These are phyloP conservation scores for Luperina nickerlii DNA, from an alignment of 2,888 invertebrate genomes.

Conservation along the genomic window DNA sequence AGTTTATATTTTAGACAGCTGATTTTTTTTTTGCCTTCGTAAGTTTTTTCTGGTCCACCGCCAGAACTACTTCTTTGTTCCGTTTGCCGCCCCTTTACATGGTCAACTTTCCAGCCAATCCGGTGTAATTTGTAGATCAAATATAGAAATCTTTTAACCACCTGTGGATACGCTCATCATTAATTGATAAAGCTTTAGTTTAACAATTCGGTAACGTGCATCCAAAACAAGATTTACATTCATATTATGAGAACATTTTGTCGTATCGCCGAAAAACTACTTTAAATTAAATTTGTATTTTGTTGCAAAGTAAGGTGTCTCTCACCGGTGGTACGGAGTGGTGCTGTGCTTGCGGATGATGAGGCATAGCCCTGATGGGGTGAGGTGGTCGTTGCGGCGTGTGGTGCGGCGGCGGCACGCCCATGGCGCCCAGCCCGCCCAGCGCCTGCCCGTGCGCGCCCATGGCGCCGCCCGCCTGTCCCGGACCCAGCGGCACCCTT, in stretches of 20 bases:
- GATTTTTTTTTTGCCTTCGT: not conserved
- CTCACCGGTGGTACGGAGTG: slow-evolving; percentile 83
- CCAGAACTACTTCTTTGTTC: not conserved
- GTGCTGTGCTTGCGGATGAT: slow-evolving; percentile 83
- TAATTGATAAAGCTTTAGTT: not conserved
- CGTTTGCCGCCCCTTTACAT: not conserved
- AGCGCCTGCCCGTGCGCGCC: slow-evolving; percentile 79
- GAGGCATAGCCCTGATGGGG: slow-evolving; percentile 84
- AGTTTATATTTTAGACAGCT: not conserved
- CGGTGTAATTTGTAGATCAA: not conserved
- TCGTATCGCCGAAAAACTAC: not conserved
- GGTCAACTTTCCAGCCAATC: not conserved
- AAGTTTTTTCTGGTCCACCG: not conserved
- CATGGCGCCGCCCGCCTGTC: slow-evolving; percentile 80
- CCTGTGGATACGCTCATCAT: not conserved
- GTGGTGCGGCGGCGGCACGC: slow-evolving; percentile 74
- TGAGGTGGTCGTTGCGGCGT: slow-evolving; percentile 81
- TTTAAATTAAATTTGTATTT: not conserved
- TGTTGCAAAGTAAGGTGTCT: not conserved
- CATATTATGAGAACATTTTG: not conserved
- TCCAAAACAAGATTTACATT: not conserved
- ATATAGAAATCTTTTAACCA: not conserved
- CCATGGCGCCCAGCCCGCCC: slow-evolving; percentile 80
- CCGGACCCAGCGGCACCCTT: slow-evolving; percentile 85
- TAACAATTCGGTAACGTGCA: not conserved